These are phyloP conservation scores for Hydrotaea cyrtoneurina DNA, from an alignment of 2,888 invertebrate genomes.

Conservation along the genomic window DNA sequence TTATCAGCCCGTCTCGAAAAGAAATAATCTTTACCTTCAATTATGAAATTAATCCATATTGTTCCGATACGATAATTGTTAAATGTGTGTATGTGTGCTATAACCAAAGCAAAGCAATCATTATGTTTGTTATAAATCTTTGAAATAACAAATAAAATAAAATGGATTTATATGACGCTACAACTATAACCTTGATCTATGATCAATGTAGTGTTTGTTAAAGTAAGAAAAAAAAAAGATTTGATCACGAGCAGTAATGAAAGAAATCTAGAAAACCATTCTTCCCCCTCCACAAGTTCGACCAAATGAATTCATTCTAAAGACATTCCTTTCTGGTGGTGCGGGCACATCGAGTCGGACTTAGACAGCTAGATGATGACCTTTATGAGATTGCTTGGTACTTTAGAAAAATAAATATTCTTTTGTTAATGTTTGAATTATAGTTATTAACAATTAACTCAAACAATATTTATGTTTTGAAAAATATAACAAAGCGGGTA, in stretches of 20 bases:
- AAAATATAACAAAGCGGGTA: background rate
- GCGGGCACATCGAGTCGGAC: background rate
- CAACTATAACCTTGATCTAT: conserved; percentile 18
- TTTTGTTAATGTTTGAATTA: conserved; percentile 4
- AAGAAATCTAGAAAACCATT: too few relatives aligned
- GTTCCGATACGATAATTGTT: background rate
- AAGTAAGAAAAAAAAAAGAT: background rate
- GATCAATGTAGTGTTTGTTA: background rate
- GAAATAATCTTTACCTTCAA: background rate
- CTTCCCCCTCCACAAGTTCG: background rate
- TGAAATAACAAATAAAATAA: background rate
- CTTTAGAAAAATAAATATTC: background rate
- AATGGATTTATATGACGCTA: background rate
- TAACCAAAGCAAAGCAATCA: background rate
- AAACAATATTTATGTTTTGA: background rate
- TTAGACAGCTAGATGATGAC: background rate
- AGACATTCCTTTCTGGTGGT: background rate
- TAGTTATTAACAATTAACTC: conserved; percentile 12
- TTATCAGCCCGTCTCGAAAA: too few relatives aligned
- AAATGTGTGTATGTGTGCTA: background rate
- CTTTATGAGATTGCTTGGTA: conserved; percentile 17
- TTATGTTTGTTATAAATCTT: background rate
- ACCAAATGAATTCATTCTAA: conserved; percentile 4
- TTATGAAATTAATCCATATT: conserved; percentile 10
- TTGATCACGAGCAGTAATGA: background rate